Conservation (phyloP, 2,888 invertebrate genomes). For the Synergus itoensis region DNA sequence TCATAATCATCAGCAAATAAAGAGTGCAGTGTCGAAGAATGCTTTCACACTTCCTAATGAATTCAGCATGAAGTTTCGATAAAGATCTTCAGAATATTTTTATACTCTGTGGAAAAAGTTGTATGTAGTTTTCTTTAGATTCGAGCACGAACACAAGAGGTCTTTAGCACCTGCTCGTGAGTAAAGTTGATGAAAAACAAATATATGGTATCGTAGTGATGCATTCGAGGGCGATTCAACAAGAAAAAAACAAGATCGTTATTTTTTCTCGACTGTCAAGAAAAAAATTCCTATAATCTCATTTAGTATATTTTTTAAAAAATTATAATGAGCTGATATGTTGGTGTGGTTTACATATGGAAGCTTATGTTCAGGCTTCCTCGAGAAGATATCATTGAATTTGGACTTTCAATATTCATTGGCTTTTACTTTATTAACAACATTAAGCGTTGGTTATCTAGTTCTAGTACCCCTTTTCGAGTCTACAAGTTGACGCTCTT, state of each 20-base stretch:
- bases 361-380: background rate
- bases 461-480: constrained; percentile 35
- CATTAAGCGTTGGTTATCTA: constrained; percentile 35
- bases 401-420: constrained; percentile 33
- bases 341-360: constrained; percentile 8
- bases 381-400: background rate
- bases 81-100: constrained; percentile 30
- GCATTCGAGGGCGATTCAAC: too few relatives aligned
- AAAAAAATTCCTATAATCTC: too few relatives aligned
- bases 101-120: constrained; percentile 6
- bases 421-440: constrained; percentile 33
- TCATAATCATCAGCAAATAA: constrained; percentile 5
- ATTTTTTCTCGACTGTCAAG: too few relatives aligned
- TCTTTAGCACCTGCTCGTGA: constrained; percentile 20
- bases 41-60: constrained; percentile 32
- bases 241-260: too few relatives aligned
- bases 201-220: background rate
- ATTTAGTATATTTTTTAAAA: background rate
- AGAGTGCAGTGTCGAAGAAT: background rate
- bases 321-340: constrained; percentile 2
- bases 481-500: constrained; percentile 39
- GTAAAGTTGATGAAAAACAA: constrained; percentile 6
- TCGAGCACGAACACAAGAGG: constrained; percentile 12
- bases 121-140: background rate
- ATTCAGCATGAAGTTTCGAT: constrained; percentile 9